Percentiles rank a stretch among this genome's conserved stretches.
These are phyloP conservation scores for Epizoanthus stellaris DNA, from an alignment of 92 coral and sea anemone genomes.

Conservation along the genomic window DNA sequence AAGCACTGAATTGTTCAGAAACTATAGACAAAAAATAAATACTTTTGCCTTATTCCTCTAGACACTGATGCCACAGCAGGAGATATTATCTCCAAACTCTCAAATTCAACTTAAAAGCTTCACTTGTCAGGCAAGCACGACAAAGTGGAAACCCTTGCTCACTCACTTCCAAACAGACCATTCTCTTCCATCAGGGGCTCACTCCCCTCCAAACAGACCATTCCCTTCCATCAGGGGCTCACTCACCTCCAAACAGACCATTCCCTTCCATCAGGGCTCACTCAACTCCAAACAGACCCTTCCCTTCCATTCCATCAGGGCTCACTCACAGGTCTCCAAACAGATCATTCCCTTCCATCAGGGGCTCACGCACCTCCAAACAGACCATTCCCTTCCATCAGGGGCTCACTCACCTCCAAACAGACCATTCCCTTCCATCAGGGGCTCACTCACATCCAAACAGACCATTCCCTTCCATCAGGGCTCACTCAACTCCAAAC, in stretches of 20 bases:
- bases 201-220: slow-evolving; percentile 68
- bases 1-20: no score
- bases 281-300: slow-evolving; percentile 71
- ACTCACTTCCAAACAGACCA: slow-evolving; percentile 67
- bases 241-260: slow-evolving; percentile 69
- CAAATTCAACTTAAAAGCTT: not conserved
- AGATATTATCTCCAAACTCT: not conserved
- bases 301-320: slow-evolving; percentile 66
- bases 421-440: slow-evolving; percentile 64
- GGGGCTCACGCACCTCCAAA: slow-evolving; percentile 53
- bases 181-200: slow-evolving; percentile 62
- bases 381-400: slow-evolving; percentile 66
- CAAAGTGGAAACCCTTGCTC: not conserved
- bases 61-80: no score
- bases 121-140: not conserved
- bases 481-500: slow-evolving; percentile 71
- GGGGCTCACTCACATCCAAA: slow-evolving; percentile 70
- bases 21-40: no score
- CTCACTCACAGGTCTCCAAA: slow-evolving; percentile 40
- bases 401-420: slow-evolving; percentile 64
- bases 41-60: no score
- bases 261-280: slow-evolving; percentile 70
- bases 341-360: no score
- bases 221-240: slow-evolving; percentile 67
- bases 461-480: slow-evolving; percentile 68